Percentiles rank a stretch among this genome's conserved stretches.
Evolutionary conservation across 2,113 vertebrate genomes (phyloP).

Genomic region (Okapia johnstoni): DNA sequence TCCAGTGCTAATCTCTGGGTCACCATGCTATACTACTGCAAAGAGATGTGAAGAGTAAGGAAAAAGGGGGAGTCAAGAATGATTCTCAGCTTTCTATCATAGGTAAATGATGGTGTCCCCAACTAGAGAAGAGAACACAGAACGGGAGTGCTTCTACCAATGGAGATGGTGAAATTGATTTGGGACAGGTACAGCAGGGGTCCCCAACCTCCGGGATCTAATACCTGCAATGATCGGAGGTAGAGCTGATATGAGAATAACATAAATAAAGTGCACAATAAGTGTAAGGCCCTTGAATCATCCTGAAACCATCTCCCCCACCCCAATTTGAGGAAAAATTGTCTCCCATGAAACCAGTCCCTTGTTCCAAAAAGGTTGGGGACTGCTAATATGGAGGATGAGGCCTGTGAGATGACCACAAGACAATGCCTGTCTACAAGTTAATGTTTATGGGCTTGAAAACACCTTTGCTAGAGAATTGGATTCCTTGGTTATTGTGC

Average conservation of each 20-base stretch:
- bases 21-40: neutral
- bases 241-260: neutral
- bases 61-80: neutral
- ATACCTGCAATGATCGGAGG: neutral
- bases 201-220: neutral
- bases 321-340: neutral
- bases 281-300: neutral
- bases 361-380: neutral
- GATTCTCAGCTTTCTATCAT: neutral
- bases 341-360: neutral
- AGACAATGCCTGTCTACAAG: neutral
- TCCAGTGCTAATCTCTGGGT: neutral
- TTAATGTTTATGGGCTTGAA: neutral
- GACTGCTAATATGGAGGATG: neutral
- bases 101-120: neutral
- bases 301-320: neutral
- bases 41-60: neutral
- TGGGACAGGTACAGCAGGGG: neutral
- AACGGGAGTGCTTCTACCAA: neutral
- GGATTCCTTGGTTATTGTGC: neutral
- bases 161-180: neutral
- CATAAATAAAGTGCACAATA: neutral
- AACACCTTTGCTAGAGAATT: neutral
- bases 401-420: neutral
- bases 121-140: neutral